Percentiles rank a stretch among this genome's conserved stretches.
These are phyloP conservation scores for Caprella mutica DNA, from an alignment of 2,888 invertebrate genomes.

Conservation along the genomic window DNA sequence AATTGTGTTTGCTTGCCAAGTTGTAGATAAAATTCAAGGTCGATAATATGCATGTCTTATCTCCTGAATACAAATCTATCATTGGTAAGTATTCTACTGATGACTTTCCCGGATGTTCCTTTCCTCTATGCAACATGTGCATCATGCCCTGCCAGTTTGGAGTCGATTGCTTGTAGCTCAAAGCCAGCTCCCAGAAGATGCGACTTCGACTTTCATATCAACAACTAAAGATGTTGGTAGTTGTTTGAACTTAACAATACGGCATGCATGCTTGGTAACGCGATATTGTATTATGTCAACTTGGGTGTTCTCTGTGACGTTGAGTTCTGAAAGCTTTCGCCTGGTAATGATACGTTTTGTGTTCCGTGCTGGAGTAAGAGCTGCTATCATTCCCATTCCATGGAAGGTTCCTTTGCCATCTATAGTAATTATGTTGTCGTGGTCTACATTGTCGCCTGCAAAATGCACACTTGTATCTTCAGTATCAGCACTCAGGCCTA, in stretches of 20 bases:
- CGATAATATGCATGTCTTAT: constrained; percentile 26
- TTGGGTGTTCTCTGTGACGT: not conserved
- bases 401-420: constrained; percentile 23
- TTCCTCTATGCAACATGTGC: constrained; percentile 10
- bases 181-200: constrained; percentile 11
- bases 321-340: not conserved
- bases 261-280: constrained; percentile 7
- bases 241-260: not conserved
- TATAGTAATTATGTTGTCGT: constrained; percentile 21
- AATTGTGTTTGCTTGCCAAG: constrained; percentile 4
- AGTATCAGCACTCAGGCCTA: not conserved
- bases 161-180: constrained; percentile 1
- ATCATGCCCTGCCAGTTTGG: constrained; percentile 16
- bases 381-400: constrained; percentile 26
- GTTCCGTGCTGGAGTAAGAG: constrained; percentile 18
- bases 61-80: constrained; percentile 25
- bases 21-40: constrained; percentile 19
- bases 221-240: not conserved
- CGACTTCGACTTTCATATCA: constrained; percentile 1
- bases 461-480: constrained; percentile 3
- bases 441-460: constrained; percentile 28
- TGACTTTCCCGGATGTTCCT: constrained; percentile 22
- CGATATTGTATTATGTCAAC: constrained; percentile 1
- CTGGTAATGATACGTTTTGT: not conserved
- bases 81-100: constrained; percentile 23